Evolutionary conservation across 1,140 invertebrate species (phyloP).

Genomic region (Pogonomyrmex californicus): DNA sequence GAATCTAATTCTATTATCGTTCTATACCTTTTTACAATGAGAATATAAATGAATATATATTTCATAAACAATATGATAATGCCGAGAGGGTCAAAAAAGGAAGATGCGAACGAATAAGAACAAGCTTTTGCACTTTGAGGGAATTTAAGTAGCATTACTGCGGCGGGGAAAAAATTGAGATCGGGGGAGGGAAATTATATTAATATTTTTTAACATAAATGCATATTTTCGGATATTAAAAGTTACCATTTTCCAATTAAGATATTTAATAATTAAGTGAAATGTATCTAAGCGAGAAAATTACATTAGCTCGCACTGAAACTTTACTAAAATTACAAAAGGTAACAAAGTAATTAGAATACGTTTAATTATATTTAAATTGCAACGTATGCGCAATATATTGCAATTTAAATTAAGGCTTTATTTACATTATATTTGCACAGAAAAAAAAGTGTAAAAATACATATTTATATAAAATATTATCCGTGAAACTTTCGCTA

Average conservation of each 20-base stretch:
- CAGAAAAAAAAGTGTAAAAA: background rate
- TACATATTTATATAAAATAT: conserved; percentile 8
- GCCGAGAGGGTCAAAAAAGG: background rate
- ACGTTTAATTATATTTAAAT: background rate
- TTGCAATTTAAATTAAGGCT: background rate
- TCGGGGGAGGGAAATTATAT: background rate
- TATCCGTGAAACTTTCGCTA: background rate
- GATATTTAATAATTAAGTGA: background rate
- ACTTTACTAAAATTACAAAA: background rate
- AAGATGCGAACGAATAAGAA: conserved; percentile 29
- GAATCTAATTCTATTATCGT: background rate
- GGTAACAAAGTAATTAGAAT: background rate
- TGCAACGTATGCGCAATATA: background rate
- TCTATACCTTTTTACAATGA: conserved; percentile 1
- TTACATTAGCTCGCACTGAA: background rate
- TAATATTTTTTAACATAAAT: conserved; percentile 52
- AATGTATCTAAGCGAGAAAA: background rate
- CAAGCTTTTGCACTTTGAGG: conserved; percentile 51
- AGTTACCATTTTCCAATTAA: conserved; percentile 7
- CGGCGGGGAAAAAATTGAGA: background rate
- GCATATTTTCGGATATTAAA: background rate
- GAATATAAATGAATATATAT: conserved; percentile 47
- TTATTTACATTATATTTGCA: background rate
- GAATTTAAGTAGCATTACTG: conserved; percentile 26
- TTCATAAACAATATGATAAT: conserved; percentile 34